Percentiles rank a stretch among this genome's conserved stretches.
Conservation (phyloP, 2,888 invertebrate genomes). For the Ellobium chinense region DNA sequence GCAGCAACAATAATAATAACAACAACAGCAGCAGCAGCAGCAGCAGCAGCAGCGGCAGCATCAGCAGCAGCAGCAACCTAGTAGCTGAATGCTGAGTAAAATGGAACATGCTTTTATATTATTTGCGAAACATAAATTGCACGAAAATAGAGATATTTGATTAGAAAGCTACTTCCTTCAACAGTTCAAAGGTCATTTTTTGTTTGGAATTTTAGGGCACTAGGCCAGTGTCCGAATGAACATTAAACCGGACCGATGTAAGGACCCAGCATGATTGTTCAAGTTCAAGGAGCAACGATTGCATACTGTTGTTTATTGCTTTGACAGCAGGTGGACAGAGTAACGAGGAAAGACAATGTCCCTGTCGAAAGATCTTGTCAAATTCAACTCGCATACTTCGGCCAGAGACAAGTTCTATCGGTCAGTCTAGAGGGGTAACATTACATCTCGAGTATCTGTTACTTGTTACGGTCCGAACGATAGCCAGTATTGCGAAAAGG, state of each 20-base stretch:
- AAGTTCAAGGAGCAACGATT: no score
- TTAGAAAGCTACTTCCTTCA: background rate
- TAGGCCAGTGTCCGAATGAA: background rate
- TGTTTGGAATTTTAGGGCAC: no score
- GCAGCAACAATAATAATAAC: background rate
- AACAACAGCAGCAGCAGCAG: background rate
- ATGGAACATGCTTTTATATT: no score
- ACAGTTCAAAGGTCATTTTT: conserved; percentile 8
- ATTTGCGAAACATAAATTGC: background rate
- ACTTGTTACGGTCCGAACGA: no score
- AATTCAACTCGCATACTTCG: conserved; percentile 49
- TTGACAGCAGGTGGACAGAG: no score
- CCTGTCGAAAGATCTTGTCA: conserved; percentile 46
- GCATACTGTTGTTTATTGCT: background rate
- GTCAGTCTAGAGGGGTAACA: no score
- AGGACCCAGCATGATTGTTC: background rate
- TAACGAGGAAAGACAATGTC: conserved; percentile 4
- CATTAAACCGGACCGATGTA: background rate
- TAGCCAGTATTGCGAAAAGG: no score
- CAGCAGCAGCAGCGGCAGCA: no score
- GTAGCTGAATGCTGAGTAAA: no score
- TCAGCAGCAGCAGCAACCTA: no score
- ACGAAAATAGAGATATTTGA: background rate
- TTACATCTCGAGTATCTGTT: no score
- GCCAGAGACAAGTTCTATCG: conserved; percentile 54